A percentile compares a stretch with the other conserved stretches of the same genome.
Conservation (phyloP, 2,113 vertebrate species). For the Trichechus manatus region DNA sequence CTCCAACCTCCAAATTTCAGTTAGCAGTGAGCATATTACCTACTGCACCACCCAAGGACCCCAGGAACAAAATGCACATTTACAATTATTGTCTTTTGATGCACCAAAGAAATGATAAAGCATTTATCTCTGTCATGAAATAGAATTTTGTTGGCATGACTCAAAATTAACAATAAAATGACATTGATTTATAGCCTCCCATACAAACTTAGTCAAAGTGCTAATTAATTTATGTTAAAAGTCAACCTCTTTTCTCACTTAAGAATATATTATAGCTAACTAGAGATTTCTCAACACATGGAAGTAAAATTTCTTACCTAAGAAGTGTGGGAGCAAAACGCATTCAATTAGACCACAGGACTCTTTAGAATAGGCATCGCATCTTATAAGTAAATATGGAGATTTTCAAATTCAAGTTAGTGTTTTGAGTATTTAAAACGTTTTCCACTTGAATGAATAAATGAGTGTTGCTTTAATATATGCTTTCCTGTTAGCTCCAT, state of each 20-base stretch:
- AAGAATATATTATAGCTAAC: background rate
- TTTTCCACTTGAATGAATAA: constrained; percentile 35
- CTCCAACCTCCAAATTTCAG: background rate
- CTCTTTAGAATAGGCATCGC: background rate
- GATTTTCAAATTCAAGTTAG: background rate
- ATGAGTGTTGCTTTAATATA: background rate
- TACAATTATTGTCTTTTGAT: background rate
- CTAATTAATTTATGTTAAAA: constrained; percentile 53
- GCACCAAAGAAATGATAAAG: background rate
- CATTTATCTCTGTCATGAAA: background rate
- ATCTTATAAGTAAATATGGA: constrained; percentile 1
- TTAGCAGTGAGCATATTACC: background rate
- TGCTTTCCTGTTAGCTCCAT: background rate
- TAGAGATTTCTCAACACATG: background rate
- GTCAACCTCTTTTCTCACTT: background rate
- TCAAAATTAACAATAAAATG: constrained; percentile 45
- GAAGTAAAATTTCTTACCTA: constrained; percentile 23
- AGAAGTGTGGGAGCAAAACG: background rate
- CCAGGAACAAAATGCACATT: background rate
- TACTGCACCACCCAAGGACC: background rate
- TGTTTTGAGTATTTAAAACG: constrained; percentile 22
- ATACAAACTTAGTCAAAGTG: background rate
- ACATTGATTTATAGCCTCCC: background rate
- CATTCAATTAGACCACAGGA: background rate
- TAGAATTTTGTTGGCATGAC: background rate